phyloP scores from a whole-genome alignment of 2,888 invertebrate genomes.

The Urechis unicinctus region DNA sequence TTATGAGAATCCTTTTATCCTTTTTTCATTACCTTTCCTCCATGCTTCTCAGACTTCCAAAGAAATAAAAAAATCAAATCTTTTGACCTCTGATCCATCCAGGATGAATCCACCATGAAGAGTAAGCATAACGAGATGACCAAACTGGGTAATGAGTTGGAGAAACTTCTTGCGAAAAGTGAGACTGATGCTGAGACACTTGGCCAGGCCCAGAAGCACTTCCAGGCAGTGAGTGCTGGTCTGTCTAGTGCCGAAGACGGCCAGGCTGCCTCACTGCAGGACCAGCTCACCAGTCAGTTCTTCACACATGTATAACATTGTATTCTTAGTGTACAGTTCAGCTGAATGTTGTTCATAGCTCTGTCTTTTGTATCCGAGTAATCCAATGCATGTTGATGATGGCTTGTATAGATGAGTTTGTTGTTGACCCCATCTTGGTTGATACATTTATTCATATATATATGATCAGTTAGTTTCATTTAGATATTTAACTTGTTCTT shows the following conservation, averaged over 20 bases:
- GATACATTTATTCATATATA: not conserved
- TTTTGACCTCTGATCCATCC: too few relatives aligned
- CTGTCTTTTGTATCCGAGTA: too few relatives aligned
- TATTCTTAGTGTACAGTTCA: too few relatives aligned
- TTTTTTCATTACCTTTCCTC: too few relatives aligned
- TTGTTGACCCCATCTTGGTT: not conserved
- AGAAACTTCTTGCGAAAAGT: constrained; percentile 64
- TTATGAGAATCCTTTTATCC: too few relatives aligned
- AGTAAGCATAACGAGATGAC: constrained; percentile 57
- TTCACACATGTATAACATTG: too few relatives aligned
- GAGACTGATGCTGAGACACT: constrained; percentile 64
- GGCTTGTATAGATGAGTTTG: too few relatives aligned
- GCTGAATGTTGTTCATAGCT: too few relatives aligned
- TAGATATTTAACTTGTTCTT: too few relatives aligned
- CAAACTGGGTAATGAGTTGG: constrained; percentile 58
- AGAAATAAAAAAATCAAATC: too few relatives aligned
- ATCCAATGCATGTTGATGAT: too few relatives aligned
- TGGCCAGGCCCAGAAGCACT: constrained; percentile 68
- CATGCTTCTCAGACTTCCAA: too few relatives aligned
- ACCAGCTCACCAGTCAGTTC: constrained; percentile 72
- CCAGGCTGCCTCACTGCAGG: constrained; percentile 72
- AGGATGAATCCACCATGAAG: constrained; percentile 57
- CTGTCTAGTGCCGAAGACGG: constrained; percentile 72
- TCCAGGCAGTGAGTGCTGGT: constrained; percentile 79
- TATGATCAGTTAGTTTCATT: not conserved